Conservation (phyloP, 1,140 invertebrate species). For the fruit fly (Drosophila melanogaster) region DNA sequence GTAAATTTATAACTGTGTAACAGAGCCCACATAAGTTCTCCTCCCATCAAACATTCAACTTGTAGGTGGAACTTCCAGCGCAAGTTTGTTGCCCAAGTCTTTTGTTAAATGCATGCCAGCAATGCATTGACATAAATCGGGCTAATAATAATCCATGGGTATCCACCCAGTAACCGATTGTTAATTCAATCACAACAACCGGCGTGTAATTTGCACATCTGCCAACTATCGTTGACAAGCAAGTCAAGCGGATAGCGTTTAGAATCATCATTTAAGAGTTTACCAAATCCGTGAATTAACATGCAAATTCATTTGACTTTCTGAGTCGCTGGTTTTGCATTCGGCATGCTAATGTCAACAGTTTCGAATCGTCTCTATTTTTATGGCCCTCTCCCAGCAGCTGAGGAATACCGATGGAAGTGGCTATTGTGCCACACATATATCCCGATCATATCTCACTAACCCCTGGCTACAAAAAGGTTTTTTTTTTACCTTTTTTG, state of each 20-base stretch:
- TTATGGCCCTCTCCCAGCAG: constrained; percentile 20
- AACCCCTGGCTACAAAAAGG: constrained; percentile 35
- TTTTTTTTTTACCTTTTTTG: constrained; percentile 36
- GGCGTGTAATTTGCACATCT: constrained; percentile 28
- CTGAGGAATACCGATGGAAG: constrained; percentile 39
- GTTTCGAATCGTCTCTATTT: constrained; percentile 35
- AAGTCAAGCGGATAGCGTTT: constrained; percentile 6
- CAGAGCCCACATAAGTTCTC: neutral
- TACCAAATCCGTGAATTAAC: constrained; percentile 41
- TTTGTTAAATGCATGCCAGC: constrained; percentile 38
- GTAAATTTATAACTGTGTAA: neutral
- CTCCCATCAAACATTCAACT: neutral
- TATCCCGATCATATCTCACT: constrained; percentile 67
- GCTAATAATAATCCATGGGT: constrained; percentile 43
- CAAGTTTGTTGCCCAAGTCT: constrained; percentile 76
- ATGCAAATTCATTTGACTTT: constrained; percentile 66
- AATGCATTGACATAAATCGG: constrained; percentile 54
- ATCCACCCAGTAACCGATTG: constrained; percentile 23
- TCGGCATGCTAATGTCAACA: constrained; percentile 78
- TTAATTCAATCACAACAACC: constrained; percentile 25
- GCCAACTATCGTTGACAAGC: neutral
- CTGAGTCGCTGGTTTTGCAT: constrained; percentile 67
- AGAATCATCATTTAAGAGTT: constrained; percentile 23
- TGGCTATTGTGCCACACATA: constrained; percentile 50
- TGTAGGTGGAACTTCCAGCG: constrained; percentile 30